These are phyloP conservation scores for Cephalopterus ornatus DNA, from an alignment of 2,113 vertebrate species.

Conservation along the genomic window DNA sequence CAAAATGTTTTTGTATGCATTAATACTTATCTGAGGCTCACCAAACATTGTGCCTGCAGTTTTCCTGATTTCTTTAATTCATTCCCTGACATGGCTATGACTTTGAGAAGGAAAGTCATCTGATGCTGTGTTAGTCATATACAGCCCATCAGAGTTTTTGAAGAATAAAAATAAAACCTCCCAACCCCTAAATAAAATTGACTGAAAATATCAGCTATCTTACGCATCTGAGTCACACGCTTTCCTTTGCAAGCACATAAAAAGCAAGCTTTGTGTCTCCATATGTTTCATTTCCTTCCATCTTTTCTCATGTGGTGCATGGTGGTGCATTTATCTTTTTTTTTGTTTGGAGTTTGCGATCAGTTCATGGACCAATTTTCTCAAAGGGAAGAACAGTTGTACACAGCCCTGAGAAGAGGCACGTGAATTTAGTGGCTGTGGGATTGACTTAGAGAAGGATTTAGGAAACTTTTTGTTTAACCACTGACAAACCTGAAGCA, in stretches of 20 bases:
- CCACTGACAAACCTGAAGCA: neutral
- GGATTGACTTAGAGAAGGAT: neutral
- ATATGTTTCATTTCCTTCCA: neutral
- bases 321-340: neutral
- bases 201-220: neutral
- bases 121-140: neutral
- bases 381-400: neutral
- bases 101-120: constrained; percentile 35
- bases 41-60: neutral
- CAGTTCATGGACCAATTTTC: neutral
- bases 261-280: neutral
- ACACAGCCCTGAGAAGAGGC: neutral
- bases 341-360: neutral
- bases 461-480: neutral
- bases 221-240: neutral
- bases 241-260: neutral
- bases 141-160: neutral
- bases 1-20: neutral
- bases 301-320: neutral
- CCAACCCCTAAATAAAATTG: neutral
- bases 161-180: neutral
- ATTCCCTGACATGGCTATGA: neutral
- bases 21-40: neutral
- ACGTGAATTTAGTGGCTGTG: neutral
- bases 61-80: neutral